These are phyloP conservation scores for Archocentrus centrarchus DNA, from an alignment of 2,113 vertebrate species.

Conservation along the genomic window DNA sequence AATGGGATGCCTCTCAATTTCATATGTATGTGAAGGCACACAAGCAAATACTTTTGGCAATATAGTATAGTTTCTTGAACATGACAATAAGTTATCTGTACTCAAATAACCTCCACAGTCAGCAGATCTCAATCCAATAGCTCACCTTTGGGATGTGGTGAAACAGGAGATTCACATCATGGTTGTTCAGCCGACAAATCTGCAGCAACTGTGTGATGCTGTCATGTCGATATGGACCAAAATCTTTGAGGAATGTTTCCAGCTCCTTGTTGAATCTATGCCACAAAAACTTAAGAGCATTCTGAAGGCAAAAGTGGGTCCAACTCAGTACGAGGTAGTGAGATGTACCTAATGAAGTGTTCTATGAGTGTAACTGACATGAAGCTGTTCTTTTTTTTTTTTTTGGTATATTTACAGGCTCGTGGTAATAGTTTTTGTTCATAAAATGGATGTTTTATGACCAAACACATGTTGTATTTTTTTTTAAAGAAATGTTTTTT, in stretches of 20 bases:
- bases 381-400: fast-evolving
- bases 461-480: not conserved
- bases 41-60: too few species aligned
- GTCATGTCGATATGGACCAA: not conserved
- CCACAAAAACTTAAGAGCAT: not conserved
- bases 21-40: too few species aligned
- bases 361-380: not conserved
- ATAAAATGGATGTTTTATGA: not conserved
- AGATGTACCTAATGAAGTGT: not conserved
- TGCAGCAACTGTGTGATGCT: too few species aligned
- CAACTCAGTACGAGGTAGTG: not conserved
- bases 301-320: not conserved
- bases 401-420: not conserved
- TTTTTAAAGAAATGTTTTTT: not conserved
- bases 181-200: too few species aligned
- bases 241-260: not conserved
- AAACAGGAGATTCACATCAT: not conserved
- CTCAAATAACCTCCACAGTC: not conserved
- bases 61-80: not conserved
- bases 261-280: not conserved
- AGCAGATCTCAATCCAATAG: not conserved
- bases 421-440: not conserved
- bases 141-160: not conserved
- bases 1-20: too few species aligned
- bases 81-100: not conserved